phyloP scores from a whole-genome alignment of 2,113 vertebrate species.

The Phylloscopus trochiloides region DNA sequence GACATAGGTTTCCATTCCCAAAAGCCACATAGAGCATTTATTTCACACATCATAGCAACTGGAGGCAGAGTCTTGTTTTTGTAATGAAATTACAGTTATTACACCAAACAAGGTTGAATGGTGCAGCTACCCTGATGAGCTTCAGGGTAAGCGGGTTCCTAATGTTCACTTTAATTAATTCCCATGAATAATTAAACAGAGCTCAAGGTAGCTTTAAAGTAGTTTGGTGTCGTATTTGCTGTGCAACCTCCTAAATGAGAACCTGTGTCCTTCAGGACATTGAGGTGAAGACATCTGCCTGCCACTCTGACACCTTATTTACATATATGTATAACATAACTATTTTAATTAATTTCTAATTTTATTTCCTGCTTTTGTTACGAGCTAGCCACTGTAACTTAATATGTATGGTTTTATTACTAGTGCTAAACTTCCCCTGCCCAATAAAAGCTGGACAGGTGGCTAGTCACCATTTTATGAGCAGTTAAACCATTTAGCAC shows the following conservation, averaged over 20 bases:
- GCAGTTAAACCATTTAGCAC: conserved; percentile 52
- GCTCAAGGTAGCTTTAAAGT: background rate
- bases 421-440: background rate
- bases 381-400: background rate
- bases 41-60: background rate
- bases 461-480: conserved; percentile 31
- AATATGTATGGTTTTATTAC: background rate
- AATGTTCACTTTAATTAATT: background rate
- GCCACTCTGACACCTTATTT: background rate
- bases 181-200: background rate
- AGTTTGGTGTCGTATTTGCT: background rate
- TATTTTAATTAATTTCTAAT: background rate
- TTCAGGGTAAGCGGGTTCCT: background rate
- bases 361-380: background rate
- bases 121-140: background rate
- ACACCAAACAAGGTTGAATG: background rate
- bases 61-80: background rate
- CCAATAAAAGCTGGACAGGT: conserved; percentile 6
- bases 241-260: background rate
- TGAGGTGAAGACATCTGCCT: background rate
- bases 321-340: background rate
- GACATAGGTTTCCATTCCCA: background rate
- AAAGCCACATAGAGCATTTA: background rate
- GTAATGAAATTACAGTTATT: background rate
- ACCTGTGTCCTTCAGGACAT: background rate